These are phyloP conservation scores for Halictus quadricinctus DNA, from an alignment of 2,888 invertebrate species.

Conservation along the genomic window DNA sequence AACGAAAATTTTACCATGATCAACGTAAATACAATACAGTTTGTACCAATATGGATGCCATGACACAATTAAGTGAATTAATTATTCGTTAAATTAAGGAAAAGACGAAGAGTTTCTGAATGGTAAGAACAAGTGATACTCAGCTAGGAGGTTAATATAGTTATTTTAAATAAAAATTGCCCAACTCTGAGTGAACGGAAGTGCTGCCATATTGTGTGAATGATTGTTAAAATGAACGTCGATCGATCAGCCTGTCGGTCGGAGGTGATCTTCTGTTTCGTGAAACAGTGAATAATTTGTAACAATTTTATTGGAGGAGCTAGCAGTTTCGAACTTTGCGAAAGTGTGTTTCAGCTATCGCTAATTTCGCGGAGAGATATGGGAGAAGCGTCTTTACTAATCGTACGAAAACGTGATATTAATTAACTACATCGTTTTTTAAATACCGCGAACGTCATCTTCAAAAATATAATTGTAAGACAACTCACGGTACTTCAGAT, in stretches of 20 bases:
- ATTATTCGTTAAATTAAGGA: not conserved
- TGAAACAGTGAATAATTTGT: not conserved
- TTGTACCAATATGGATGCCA: no score
- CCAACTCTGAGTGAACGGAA: slow-evolving; percentile 5
- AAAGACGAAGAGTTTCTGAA: not conserved
- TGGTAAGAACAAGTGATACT: not conserved
- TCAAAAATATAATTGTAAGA: not conserved
- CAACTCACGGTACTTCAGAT: not conserved
- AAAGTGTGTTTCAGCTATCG: not conserved
- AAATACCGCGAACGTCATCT: not conserved
- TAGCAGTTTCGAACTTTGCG: not conserved
- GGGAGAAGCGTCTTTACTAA: not conserved
- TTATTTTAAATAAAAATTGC: not conserved
- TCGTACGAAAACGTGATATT: not conserved
- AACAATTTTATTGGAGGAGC: not conserved
- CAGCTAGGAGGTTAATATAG: not conserved
- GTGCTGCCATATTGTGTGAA: not conserved
- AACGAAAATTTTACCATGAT: not conserved
- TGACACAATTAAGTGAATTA: no score
- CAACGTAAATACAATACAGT: not conserved
- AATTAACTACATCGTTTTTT: not conserved
- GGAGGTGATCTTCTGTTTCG: not conserved
- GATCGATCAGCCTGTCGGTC: slow-evolving; percentile 30
- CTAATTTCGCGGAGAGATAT: not conserved
- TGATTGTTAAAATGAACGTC: not conserved